These are phyloP conservation scores for Leptopilina myrica DNA, from an alignment of 2,888 invertebrate genomes.

Conservation along the genomic window DNA sequence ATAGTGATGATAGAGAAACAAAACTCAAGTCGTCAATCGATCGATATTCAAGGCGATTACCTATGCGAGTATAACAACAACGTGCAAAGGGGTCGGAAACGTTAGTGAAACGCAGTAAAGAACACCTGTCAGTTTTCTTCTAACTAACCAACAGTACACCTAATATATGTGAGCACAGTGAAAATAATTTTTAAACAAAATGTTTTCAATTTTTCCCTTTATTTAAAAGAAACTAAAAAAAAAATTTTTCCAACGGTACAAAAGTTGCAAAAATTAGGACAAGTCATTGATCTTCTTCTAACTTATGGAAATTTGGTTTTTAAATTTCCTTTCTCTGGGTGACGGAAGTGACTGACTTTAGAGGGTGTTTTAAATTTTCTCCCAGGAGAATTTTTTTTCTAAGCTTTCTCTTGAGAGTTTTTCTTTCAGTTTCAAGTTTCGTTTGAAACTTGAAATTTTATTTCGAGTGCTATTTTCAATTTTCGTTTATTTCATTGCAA, in stretches of 20 bases:
- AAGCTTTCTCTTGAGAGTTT: too few species aligned
- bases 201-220: not conserved
- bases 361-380: not conserved
- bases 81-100: constrained; percentile 48
- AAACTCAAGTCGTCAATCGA: constrained; percentile 42
- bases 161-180: constrained; percentile 43
- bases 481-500: not conserved
- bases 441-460: not conserved
- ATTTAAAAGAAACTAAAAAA: not conserved
- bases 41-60: constrained; percentile 53
- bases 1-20: constrained; percentile 37
- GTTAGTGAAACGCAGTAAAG: constrained; percentile 42
- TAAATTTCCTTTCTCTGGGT: not conserved
- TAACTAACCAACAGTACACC: constrained; percentile 38
- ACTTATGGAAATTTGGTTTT: constrained; percentile 9
- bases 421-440: too few species aligned
- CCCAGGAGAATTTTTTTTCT: not conserved
- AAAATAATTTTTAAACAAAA: constrained; percentile 27
- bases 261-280: not conserved
- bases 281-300: constrained; percentile 3
- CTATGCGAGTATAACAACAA: constrained; percentile 42
- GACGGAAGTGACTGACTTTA: constrained; percentile 16
- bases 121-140: constrained; percentile 41
- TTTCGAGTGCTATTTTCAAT: not conserved
- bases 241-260: not conserved